These are phyloP conservation scores for Condylura cristata DNA, from an alignment of 2,113 vertebrate genomes.

Conservation along the genomic window DNA sequence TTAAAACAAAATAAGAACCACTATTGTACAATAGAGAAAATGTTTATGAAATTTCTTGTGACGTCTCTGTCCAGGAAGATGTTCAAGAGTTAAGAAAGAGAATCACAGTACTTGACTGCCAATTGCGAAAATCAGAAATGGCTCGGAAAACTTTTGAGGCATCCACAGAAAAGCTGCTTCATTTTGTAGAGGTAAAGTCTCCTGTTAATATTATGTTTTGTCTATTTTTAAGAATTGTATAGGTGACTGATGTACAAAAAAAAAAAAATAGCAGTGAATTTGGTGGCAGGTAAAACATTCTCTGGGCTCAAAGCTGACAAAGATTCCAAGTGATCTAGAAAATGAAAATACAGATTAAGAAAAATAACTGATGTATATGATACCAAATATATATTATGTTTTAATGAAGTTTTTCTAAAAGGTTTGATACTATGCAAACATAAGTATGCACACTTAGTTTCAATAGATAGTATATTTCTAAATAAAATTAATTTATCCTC, in stretches of 20 bases:
- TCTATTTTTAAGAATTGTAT: not conserved
- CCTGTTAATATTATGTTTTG: not conserved
- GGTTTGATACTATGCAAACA: not conserved
- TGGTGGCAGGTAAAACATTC: not conserved
- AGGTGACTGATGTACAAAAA: not conserved
- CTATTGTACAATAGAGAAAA: not conserved
- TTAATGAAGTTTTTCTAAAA: conserved; percentile 41
- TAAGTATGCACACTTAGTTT: not conserved
- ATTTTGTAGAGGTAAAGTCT: conserved; percentile 93
- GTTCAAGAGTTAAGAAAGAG: conserved; percentile 92
- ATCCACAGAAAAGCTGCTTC: conserved; percentile 92
- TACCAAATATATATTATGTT: not conserved
- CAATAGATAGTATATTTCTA: not conserved
- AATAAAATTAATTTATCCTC: conserved; percentile 12
- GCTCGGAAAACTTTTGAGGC: conserved; percentile 91
- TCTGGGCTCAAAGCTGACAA: conserved; percentile 5
- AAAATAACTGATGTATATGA: not conserved
- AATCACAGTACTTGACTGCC: conserved; percentile 94
- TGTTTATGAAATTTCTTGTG: not conserved
- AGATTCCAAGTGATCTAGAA: conserved; percentile 1
- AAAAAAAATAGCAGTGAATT: not conserved
- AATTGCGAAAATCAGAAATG: conserved; percentile 92
- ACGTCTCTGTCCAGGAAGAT: conserved; percentile 85
- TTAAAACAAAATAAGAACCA: not conserved
- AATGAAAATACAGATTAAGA: conserved; percentile 27